A percentile compares a stretch with the other conserved stretches of the same genome.
These are phyloP conservation scores for Motacilla alba DNA, from an alignment of 2,113 vertebrate genomes.

Conservation along the genomic window DNA sequence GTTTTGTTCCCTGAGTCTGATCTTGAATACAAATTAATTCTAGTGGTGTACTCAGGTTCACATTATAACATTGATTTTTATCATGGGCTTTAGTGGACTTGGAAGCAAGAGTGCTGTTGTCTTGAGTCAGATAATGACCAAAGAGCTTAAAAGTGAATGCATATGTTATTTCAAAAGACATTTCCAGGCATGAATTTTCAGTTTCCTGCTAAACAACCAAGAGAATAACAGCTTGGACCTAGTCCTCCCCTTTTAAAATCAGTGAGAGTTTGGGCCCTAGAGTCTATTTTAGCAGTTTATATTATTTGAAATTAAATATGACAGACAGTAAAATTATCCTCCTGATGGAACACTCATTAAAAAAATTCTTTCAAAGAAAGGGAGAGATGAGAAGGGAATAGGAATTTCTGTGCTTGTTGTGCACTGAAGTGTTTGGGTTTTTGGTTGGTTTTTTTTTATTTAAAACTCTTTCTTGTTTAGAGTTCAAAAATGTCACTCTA, in stretches of 20 bases:
- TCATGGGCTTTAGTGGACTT: neutral
- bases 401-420: neutral
- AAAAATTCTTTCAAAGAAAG: neutral
- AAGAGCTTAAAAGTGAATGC: neutral
- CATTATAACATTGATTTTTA: neutral
- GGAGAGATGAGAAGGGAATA: neutral
- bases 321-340: neutral
- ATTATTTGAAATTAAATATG: neutral
- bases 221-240: neutral
- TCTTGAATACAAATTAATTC: neutral
- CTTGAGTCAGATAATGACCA: neutral
- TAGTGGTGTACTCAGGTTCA: neutral
- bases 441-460: neutral
- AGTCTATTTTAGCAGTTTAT: neutral
- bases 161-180: neutral
- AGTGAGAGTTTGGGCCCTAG: neutral
- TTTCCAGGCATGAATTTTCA: neutral
- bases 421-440: neutral
- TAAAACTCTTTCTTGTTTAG: neutral
- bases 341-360: neutral
- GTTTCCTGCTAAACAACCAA: neutral
- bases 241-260: neutral
- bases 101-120: neutral
- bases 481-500: constrained; percentile 23
- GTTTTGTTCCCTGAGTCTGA: neutral